Evolutionary conservation across 2,888 invertebrate genomes (phyloP).

Genomic region (Ochropacha duplaris): DNA sequence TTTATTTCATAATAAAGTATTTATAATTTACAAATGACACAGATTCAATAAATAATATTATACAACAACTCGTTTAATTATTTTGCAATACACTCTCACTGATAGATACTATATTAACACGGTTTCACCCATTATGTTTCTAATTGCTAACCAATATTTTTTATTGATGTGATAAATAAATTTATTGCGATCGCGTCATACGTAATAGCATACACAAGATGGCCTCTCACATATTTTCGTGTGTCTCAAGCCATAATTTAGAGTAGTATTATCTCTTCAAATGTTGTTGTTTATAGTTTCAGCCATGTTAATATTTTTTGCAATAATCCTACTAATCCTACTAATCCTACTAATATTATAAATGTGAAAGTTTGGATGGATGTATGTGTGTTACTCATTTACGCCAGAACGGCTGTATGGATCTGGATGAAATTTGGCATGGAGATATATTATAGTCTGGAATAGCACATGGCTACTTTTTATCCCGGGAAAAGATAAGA

Average conservation of each 20-base stretch:
- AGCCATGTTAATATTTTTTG: not conserved
- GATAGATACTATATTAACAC: conserved; percentile 14
- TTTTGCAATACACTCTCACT: conserved; percentile 9
- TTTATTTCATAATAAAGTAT: conserved; percentile 28
- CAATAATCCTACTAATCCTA: too few species aligned
- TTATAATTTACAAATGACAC: conserved; percentile 8
- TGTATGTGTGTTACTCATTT: too few species aligned
- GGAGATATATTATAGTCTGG: too few species aligned
- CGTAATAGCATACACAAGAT: not conserved
- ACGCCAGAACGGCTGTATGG: too few species aligned
- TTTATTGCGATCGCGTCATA: conserved; percentile 1
- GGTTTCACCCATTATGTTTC: conserved; percentile 15
- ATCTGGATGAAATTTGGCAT: too few species aligned
- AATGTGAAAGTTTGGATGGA: too few species aligned
- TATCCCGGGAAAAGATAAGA: too few species aligned
- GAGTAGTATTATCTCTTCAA: not conserved
- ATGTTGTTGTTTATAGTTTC: not conserved
- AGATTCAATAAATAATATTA: conserved; percentile 10
- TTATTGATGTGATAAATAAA: conserved; percentile 9
- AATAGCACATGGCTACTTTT: too few species aligned
- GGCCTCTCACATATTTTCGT: not conserved
- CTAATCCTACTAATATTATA: too few species aligned
- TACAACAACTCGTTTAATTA: conserved; percentile 4
- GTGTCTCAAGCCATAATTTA: not conserved
- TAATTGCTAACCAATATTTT: conserved; percentile 16